These are phyloP conservation scores for Grantiella picta DNA, from an alignment of 2,113 vertebrate genomes.

Conservation along the genomic window DNA sequence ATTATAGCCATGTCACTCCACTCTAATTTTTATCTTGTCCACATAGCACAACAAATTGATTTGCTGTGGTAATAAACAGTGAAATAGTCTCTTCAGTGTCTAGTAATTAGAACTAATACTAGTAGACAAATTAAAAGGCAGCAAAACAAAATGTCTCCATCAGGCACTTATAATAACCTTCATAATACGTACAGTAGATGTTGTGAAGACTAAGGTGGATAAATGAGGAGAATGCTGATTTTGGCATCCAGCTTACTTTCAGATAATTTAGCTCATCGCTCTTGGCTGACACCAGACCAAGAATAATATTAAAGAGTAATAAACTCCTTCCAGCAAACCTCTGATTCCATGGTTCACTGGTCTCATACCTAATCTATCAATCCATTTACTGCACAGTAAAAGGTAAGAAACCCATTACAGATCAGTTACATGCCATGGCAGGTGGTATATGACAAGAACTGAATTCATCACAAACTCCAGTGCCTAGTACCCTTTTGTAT, in stretches of 20 bases:
- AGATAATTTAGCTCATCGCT: slow-evolving; percentile 79
- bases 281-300: slow-evolving; percentile 72
- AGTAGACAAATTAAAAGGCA: slow-evolving; percentile 64
- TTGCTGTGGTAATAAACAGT: slow-evolving; percentile 51
- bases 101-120: slow-evolving; percentile 63
- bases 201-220: slow-evolving; percentile 67
- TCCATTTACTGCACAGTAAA: slow-evolving; percentile 77
- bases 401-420: slow-evolving; percentile 76
- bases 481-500: slow-evolving; percentile 4
- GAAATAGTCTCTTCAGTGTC: slow-evolving; percentile 28
- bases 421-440: slow-evolving; percentile 69
- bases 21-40: slow-evolving; percentile 17
- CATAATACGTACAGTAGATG: slow-evolving; percentile 43
- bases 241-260: slow-evolving; percentile 74
- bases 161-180: slow-evolving; percentile 57
- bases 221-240: slow-evolving; percentile 72
- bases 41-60: slow-evolving; percentile 49
- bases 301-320: slow-evolving; percentile 81
- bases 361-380: slow-evolving; percentile 77
- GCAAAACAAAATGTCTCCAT: slow-evolving; percentile 60
- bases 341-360: slow-evolving; percentile 71
- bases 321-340: slow-evolving; percentile 75
- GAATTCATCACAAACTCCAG: slow-evolving; percentile 57
- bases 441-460: slow-evolving; percentile 70
- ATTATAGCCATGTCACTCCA: slow-evolving; percentile 24